These are phyloP conservation scores for Ctena decussata DNA, from an alignment of 2,888 invertebrate genomes.

Conservation along the genomic window DNA sequence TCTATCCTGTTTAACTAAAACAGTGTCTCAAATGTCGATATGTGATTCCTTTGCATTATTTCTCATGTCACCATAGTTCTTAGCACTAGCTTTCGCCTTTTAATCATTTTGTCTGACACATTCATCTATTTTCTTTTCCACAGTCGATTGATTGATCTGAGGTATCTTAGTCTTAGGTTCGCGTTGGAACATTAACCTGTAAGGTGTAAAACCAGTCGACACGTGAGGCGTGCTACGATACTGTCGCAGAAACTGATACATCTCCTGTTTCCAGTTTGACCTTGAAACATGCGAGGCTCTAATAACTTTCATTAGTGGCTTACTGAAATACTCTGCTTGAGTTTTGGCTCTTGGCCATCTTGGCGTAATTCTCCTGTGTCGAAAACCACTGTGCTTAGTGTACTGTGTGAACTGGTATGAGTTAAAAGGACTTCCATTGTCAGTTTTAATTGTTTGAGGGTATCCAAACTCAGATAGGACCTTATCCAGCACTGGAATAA, in stretches of 20 bases:
- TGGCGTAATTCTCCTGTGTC: constrained; percentile 31
- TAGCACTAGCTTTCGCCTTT: background rate
- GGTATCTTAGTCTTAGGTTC: constrained; percentile 35
- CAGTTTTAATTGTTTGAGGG: constrained; percentile 4
- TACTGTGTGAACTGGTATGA: constrained; percentile 27
- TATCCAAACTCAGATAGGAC: constrained; percentile 3
- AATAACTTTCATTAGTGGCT: constrained; percentile 28
- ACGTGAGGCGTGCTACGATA: constrained; percentile 35
- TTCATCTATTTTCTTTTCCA: background rate
- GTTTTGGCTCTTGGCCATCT: constrained; percentile 32
- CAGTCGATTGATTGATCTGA: background rate
- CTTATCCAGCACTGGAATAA: constrained; percentile 22
- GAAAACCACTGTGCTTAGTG: constrained; percentile 22
- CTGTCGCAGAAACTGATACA: constrained; percentile 18
- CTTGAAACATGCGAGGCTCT: constrained; percentile 4
- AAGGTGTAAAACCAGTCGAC: constrained; percentile 36
- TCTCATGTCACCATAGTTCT: constrained; percentile 1
- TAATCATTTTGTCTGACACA: constrained; percentile 8
- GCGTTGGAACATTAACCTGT: constrained; percentile 34
- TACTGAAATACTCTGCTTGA: constrained; percentile 33
- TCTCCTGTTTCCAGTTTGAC: constrained; percentile 40
- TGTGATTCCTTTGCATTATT: constrained; percentile 1
- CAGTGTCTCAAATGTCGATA: constrained; percentile 5
- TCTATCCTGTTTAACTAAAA: constrained; percentile 7
- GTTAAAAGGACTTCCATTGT: constrained; percentile 30